Evolutionary conservation across 2,888 invertebrate genomes (phyloP).

Genomic region (Hermaeophaga mercurialis): DNA sequence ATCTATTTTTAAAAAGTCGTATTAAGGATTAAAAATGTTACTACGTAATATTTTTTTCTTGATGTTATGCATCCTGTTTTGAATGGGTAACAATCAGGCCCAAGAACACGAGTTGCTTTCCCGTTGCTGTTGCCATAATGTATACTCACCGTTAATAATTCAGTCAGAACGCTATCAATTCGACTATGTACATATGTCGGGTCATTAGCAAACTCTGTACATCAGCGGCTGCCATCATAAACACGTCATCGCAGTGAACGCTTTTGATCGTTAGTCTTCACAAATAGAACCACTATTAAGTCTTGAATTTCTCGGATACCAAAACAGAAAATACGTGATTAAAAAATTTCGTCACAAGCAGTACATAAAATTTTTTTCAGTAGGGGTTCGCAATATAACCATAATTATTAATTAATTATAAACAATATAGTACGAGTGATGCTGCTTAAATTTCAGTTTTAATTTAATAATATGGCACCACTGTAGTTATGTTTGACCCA

Average conservation of each 20-base stretch:
- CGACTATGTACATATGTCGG: conserved; percentile 53
- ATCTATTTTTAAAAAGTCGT: no score
- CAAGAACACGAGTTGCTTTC: not conserved
- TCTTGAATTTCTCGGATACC: conserved; percentile 3
- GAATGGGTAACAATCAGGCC: not conserved
- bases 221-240: conserved; percentile 55
- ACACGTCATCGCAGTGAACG: conserved; percentile 51
- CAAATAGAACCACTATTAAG: conserved; percentile 25
- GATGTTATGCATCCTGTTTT: no score
- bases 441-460: no score
- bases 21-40: no score
- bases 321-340: not conserved
- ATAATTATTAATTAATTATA: no score
- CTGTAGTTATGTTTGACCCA: no score
- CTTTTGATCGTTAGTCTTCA: conserved; percentile 46
- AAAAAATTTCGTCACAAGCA: no score
- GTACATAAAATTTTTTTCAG: no score
- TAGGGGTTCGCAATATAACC: no score
- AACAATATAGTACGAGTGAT: no score
- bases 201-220: conserved; percentile 55
- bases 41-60: no score
- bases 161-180: conserved; percentile 51
- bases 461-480: no score
- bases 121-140: conserved; percentile 38
- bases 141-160: conserved; percentile 52